These are phyloP conservation scores for Dreissena rostriformis DNA, from an alignment of 1,140 invertebrate genomes.

Conservation along the genomic window DNA sequence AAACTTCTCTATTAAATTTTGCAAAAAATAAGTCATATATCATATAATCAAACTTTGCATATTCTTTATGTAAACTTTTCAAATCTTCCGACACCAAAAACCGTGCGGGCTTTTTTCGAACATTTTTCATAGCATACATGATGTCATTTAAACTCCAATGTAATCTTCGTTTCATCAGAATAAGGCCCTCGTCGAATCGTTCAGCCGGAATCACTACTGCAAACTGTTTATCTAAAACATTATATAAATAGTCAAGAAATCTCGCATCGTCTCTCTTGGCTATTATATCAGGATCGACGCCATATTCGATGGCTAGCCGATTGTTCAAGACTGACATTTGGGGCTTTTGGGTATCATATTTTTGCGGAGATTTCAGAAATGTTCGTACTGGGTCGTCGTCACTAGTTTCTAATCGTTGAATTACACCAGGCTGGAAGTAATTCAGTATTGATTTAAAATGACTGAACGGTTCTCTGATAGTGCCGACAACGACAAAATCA, in stretches of 20 bases:
- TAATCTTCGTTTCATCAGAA: slow-evolving; percentile 81
- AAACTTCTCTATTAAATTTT: slow-evolving; percentile 46
- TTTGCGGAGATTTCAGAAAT: neutral
- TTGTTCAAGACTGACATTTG: slow-evolving; percentile 38
- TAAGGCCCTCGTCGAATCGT: slow-evolving; percentile 82
- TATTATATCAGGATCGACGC: slow-evolving; percentile 17
- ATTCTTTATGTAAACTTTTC: neutral
- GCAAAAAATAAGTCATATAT: slow-evolving; percentile 56
- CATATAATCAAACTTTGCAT: slow-evolving; percentile 43
- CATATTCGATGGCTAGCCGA: slow-evolving; percentile 44
- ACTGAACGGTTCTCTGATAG: slow-evolving; percentile 58
- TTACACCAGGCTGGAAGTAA: slow-evolving; percentile 47
- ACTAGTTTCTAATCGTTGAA: neutral
- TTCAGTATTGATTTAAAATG: slow-evolving; percentile 61
- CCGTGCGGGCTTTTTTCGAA: neutral
- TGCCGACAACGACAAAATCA: slow-evolving; percentile 60
- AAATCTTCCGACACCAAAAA: neutral
- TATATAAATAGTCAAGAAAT: slow-evolving; percentile 27
- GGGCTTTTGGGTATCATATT: neutral
- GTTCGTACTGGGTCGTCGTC: neutral
- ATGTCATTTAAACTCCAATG: slow-evolving; percentile 82
- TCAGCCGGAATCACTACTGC: slow-evolving; percentile 82
- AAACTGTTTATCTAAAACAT: slow-evolving; percentile 68
- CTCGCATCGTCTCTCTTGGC: neutral
- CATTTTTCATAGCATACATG: slow-evolving; percentile 53